Base-by-base conservation (phyloP, 2,113 vertebrate genomes). In the Chaetorhynchus papuensis region DNA sequence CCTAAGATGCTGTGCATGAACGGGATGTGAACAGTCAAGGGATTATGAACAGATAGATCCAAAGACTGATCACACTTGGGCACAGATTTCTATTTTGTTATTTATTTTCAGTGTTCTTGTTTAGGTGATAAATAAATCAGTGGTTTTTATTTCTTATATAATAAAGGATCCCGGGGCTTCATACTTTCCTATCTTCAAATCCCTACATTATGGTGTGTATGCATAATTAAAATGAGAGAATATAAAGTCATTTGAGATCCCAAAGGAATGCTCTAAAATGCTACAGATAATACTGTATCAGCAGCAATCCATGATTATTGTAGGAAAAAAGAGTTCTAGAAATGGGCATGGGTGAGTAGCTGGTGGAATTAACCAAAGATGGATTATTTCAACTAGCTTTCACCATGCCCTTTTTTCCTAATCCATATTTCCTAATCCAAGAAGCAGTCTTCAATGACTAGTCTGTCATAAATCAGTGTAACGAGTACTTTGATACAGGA, bases 281-380 rank as follows among this genome's bases (percentile, higher is more conserved):
- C 49, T 80, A 30, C 49, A 72, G 77, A 92, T 96, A 91, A 93
- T 92, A 80, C 37, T 49, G 31, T 81, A 78, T 92, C 70, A 90
- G 47, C 39, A 84, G 5, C 93, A 96, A 97, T 94, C 92, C 45
- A 20, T 81, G 63, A 89, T 90, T 90, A 75, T 79, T 92, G 66
- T 63, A 66, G 63, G 72, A 83, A 60, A 90, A 95, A 59, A 33
- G 11, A 61, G 53, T 50, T 16, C 21, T 82, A 50, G 33, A 89
- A 64, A 22, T 53, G 52, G 21, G 4, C 18, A 24, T 54, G 21
- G 18, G 14, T 75, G 30, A 91, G 14, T 71, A 90, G 33, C 44
- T 71, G 45, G 22, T 5, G 4, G 47, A 80, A 91, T 61, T 84
- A 94, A 76, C 4, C 22, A 41, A 83, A 95, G 44, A 75, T 66